Evolutionary conservation across 2,113 vertebrate species (phyloP).

Genomic region (rat (Rattus norvegicus)): GRCr8 NC_086032.1:97079501-97080000

Average conservation of each 20-base stretch:
- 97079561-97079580: neutral
- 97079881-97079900: neutral
- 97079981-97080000: neutral
- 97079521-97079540: neutral
- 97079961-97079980: neutral
- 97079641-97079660: neutral
- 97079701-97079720: neutral
- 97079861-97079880: neutral
- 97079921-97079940: neutral
- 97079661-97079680: neutral
- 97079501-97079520: neutral
- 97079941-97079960: neutral
- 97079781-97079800: neutral
- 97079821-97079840: slow-evolving; percentile 13
- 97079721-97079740: neutral
- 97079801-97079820: neutral
- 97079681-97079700: neutral
- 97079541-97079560: neutral
- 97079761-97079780: neutral
- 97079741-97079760: slow-evolving; percentile 4
- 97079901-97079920: slow-evolving; percentile 33
- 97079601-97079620: neutral
- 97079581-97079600: neutral
- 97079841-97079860: neutral
- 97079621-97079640: neutral